These are phyloP conservation scores for Latrodectus geometricus DNA, from an alignment of 1,140 invertebrate genomes.

Conservation along the genomic window DNA sequence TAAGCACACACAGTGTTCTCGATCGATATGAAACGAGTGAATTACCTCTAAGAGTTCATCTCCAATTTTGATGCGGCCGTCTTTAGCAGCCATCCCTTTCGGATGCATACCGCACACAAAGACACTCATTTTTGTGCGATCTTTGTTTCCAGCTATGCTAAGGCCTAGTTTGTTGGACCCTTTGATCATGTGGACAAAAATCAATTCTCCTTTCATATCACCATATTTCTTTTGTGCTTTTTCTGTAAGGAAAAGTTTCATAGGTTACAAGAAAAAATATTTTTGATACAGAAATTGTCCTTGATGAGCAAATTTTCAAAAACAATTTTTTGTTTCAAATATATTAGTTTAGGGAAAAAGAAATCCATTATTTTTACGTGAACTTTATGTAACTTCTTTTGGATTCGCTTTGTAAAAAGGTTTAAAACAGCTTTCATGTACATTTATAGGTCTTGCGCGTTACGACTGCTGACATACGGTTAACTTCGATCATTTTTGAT, in stretches of 20 bases:
- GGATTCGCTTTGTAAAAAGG: too few relatives aligned
- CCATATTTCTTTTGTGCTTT: slow-evolving; percentile 79
- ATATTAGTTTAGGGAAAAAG: too few relatives aligned
- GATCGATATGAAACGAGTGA: background rate
- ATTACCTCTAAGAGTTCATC: slow-evolving; percentile 94
- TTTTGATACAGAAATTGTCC: too few relatives aligned
- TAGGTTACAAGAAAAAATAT: too few relatives aligned
- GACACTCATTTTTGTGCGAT: slow-evolving; percentile 94
- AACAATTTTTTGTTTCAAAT: too few relatives aligned
- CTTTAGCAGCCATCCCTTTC: slow-evolving; percentile 81
- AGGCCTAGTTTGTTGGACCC: slow-evolving; percentile 80
- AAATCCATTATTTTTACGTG: too few relatives aligned
- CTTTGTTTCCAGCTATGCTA: slow-evolving; percentile 92
- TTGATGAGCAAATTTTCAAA: too few relatives aligned
- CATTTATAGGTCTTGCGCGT: too few relatives aligned
- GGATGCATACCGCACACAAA: slow-evolving; percentile 96
- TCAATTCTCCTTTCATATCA: slow-evolving; percentile 76
- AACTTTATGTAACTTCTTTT: too few relatives aligned
- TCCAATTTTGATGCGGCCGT: slow-evolving; percentile 85
- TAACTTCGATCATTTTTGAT: too few relatives aligned
- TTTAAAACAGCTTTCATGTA: too few relatives aligned
- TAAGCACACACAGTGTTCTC: background rate
- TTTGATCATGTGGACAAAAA: slow-evolving; percentile 77
- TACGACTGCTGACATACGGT: too few relatives aligned
- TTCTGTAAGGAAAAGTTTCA: slow-evolving; percentile 63